Conservation (phyloP, 2,888 invertebrate species). For the Mantis religiosa region DNA sequence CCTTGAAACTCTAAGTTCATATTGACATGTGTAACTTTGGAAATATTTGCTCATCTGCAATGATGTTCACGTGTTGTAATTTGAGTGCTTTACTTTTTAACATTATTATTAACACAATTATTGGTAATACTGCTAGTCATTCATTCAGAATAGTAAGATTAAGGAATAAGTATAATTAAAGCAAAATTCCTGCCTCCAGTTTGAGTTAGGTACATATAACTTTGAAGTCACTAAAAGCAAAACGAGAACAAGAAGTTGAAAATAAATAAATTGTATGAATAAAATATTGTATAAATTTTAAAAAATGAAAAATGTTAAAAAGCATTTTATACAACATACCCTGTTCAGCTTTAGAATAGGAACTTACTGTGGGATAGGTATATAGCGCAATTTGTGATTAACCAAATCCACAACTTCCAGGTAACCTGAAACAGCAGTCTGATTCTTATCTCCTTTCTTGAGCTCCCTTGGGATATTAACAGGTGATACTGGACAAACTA, state of each 20-base stretch:
- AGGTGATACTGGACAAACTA: conserved; percentile 36
- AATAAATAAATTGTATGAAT: background rate
- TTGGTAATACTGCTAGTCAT: too few relatives aligned
- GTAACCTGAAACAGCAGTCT: conserved; percentile 40
- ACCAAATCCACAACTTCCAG: conserved; percentile 53
- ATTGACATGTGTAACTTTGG: too few relatives aligned
- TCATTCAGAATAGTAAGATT: too few relatives aligned
- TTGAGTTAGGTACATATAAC: too few relatives aligned
- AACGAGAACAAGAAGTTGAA: background rate
- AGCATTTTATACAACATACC: background rate
- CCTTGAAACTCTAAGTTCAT: too few relatives aligned
- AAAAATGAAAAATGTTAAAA: background rate
- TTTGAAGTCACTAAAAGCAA: background rate
- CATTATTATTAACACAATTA: too few relatives aligned
- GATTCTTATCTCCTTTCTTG: conserved; percentile 24
- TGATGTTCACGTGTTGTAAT: too few relatives aligned
- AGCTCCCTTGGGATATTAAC: conserved; percentile 35
- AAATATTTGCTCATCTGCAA: too few relatives aligned
- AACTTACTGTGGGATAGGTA: conserved; percentile 51
- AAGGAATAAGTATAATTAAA: too few relatives aligned
- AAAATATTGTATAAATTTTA: background rate
- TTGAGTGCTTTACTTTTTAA: too few relatives aligned
- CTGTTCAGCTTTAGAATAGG: background rate
- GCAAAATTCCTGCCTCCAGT: too few relatives aligned
- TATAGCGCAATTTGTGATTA: conserved; percentile 48